Evolutionary conservation across 2,888 invertebrate genomes (phyloP), one percentile per base, ranked within the genome.

Genomic region (Erannis defoliaria): DNA sequence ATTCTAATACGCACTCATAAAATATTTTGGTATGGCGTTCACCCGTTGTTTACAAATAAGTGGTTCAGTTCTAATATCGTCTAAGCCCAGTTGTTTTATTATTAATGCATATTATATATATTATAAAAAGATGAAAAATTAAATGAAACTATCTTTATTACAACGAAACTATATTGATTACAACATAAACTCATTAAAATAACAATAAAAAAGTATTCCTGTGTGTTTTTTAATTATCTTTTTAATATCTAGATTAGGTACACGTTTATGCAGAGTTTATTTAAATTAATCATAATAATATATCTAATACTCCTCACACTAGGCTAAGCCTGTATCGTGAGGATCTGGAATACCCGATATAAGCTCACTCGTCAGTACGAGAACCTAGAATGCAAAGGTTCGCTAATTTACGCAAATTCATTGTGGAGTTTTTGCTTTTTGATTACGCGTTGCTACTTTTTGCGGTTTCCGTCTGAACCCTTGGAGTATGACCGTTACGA

Each of bases 401-500:
- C 18, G 40, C n/a, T 48, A 8, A 38, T 42, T 51, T 31, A 57
- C 35, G 50, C 67, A 70, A 70, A 74, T 73, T 72, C 72, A 71
- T 73, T 73, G 70, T 26, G 65, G 74, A 66, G 71, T 83, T 84
- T 76, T 79, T 84, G 77, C 79, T 82, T 80, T 81, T 80, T 82
- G 84, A 84, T 85, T 85, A 83, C 76, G 82, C 85, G 87, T 89
- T 80, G 86, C 89, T 78, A 86, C 81, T 89, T 92, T 90, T 91
- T 92, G 92, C 91, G 92, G 92, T 92, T 93, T 92, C 92, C 90
- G 90, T 75, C 82, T 81, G 82, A 81, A 81, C 61, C 78, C 88
- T 75, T 82, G 81, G 79, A 80, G 90, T 91, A 89, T 90, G 90
- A 92, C 91, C 89, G 90, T 89, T 90, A 87, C 90, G 88, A 85